Evolutionary conservation across 2,113 vertebrate genomes (phyloP).

Genomic region (Pygoscelis antarcticus): DNA sequence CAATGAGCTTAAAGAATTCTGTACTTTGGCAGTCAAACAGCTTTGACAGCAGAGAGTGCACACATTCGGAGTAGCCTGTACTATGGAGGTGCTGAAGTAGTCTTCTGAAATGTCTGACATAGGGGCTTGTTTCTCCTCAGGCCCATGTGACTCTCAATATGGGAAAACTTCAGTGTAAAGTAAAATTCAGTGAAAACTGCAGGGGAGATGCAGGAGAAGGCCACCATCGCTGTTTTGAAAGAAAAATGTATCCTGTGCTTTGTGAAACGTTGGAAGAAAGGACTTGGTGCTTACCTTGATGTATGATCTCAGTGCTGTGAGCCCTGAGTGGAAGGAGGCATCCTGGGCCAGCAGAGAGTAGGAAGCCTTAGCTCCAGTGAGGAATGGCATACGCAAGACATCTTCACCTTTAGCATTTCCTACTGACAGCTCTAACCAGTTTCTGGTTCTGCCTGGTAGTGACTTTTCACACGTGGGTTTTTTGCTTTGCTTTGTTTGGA

Average conservation of each 20-base stretch:
- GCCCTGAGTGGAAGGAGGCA: background rate
- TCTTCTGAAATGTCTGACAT: background rate
- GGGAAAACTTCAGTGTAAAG: background rate
- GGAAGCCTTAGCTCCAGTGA: background rate
- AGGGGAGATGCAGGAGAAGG: background rate
- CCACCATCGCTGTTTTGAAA: background rate
- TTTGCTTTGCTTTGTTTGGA: background rate
- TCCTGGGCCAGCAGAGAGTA: background rate
- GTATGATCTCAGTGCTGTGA: background rate
- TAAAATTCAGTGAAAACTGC: background rate
- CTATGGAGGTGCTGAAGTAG: background rate
- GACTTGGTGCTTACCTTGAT: background rate
- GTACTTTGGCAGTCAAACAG: background rate
- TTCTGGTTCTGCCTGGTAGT: background rate
- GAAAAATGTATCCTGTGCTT: background rate
- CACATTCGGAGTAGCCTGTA: accelerated
- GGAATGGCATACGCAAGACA: accelerated
- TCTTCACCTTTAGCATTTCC: background rate
- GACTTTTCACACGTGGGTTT: background rate
- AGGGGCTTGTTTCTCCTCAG: background rate
- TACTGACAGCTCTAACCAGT: background rate
- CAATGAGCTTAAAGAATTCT: background rate
- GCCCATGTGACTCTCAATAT: accelerated
- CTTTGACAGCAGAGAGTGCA: background rate
- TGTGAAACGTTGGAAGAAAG: background rate